Conservation (phyloP, 2,888 invertebrate species). For the Zonitis immaculata region DNA sequence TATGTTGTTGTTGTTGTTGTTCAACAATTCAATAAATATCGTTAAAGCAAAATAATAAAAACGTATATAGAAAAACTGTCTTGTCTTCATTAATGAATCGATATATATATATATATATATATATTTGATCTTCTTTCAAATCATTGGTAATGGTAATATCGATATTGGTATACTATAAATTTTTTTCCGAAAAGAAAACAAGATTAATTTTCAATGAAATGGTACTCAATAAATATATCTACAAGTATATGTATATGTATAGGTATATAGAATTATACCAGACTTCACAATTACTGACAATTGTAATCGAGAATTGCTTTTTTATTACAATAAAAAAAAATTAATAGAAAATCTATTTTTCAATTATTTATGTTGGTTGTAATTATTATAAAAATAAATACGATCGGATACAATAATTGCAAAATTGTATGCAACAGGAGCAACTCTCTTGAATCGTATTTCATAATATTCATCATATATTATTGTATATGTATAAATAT, state of each 20-base stretch:
- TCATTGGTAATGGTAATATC: not conserved
- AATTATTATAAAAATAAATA: not conserved
- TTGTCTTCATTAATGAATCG: not conserved
- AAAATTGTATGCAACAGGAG: not conserved
- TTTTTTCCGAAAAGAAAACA: not conserved
- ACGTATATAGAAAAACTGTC: too few relatives aligned
- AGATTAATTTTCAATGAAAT: too few relatives aligned
- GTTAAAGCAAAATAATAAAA: too few relatives aligned
- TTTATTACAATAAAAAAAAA: too few relatives aligned
- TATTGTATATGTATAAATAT: not conserved
- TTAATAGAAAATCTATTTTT: too few relatives aligned
- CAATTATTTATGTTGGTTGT: not conserved
- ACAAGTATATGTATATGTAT: too few relatives aligned
- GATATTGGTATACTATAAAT: not conserved
- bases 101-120: too few relatives aligned
- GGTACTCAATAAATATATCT: too few relatives aligned
- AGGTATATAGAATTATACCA: too few relatives aligned
- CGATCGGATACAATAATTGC: not conserved
- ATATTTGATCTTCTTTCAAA: not conserved
- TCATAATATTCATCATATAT: not conserved
- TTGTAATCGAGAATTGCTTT: not conserved
- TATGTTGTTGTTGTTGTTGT: constrained; percentile 32
- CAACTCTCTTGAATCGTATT: not conserved
- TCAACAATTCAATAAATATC: constrained; percentile 39
- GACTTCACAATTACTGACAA: not conserved